Base-by-base conservation (phyloP, 2,797 vertebrate genomes). In the Rhinichthys osculus region DNA sequence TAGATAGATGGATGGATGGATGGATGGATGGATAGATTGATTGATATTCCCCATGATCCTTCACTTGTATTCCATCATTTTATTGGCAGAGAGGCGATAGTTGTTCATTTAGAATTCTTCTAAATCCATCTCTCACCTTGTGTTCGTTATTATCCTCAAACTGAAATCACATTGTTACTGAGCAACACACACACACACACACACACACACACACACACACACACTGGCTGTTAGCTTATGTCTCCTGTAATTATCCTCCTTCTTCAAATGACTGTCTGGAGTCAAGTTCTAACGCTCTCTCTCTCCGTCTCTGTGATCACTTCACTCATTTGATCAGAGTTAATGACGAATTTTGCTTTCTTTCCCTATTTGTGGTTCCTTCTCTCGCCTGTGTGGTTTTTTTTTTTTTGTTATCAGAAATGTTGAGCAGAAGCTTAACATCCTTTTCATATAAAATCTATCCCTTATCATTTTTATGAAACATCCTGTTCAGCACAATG, bases 301-400 rank as follows among this genome's bases (percentile, higher is more conserved):
- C 78, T n/a, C 71, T 16, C 19, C 10, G 1, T 73, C 38, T 59
- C 54, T 62, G 47, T 76, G 33, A 76, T 78, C 57, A 78, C 52
- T 66, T 82, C 52, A 42, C 30, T 86, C 44, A 83, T 86, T 76
- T 57, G n/a, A 70, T 78, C 72, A 78, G 64, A 79, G 66, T 44
- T 84, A 86, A 85, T 87, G 70, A 85, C 62, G 72, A 66, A 62
- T 69, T 85, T 72, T 86, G 52, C 38, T 71, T 62, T 76, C 67
- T 67, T 7, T 21, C 42, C 47, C 13, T 35, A 72, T 81, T 84
- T 81, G 9, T 69, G 42, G 38, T 84, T 85, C 16, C 69, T 38
- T 78, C 66, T 79, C 69, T 57, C 13, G 6, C 10, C 52, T 69
- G 47, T 27, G 14, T 59, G 27, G 73, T 50, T 80, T 57, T 77